A percentile compares a stretch with the other conserved stretches of the same genome.
Evolutionary conservation across 2,113 vertebrate genomes (phyloP).

Genomic region (Salvelinus fontinalis): DNA sequence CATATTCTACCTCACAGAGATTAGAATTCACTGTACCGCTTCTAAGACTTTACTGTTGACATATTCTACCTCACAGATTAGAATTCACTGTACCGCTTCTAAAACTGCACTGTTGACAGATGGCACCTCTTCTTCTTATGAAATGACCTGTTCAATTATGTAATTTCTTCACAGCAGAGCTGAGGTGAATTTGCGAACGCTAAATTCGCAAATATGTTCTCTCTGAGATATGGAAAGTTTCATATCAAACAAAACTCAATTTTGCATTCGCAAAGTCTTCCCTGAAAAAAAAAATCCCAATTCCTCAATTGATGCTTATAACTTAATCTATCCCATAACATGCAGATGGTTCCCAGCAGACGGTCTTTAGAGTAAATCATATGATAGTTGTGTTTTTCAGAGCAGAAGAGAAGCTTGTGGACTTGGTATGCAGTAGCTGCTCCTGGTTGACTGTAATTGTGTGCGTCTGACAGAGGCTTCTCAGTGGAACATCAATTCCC

Average conservation of each 20-base stretch:
- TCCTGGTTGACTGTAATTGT: background rate
- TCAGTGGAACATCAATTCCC: background rate
- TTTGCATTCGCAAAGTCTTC: background rate
- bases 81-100: too few relatives aligned
- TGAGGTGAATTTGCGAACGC: background rate
- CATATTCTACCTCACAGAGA: too few relatives aligned
- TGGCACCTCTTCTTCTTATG: too few relatives aligned
- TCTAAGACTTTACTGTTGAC: too few relatives aligned
- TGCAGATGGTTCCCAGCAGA: background rate
- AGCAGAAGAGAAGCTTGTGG: background rate
- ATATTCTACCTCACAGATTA: too few relatives aligned
- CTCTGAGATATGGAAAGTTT: background rate
- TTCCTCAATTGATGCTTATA: background rate
- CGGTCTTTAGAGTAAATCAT: background rate
- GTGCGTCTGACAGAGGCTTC: background rate
- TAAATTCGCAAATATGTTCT: background rate
- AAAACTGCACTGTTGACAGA: too few relatives aligned
- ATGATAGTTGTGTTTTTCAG: background rate
- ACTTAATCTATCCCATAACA: background rate
- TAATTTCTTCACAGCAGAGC: too few relatives aligned
- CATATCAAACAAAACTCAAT: background rate
- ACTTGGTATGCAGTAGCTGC: background rate
- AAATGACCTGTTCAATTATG: too few relatives aligned
- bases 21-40: too few relatives aligned
- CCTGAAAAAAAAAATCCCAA: background rate